A percentile compares a stretch with the other conserved stretches of the same genome.
These are phyloP conservation scores for Platycheirus rosarum DNA, from an alignment of 2,888 invertebrate species.

Conservation along the genomic window DNA sequence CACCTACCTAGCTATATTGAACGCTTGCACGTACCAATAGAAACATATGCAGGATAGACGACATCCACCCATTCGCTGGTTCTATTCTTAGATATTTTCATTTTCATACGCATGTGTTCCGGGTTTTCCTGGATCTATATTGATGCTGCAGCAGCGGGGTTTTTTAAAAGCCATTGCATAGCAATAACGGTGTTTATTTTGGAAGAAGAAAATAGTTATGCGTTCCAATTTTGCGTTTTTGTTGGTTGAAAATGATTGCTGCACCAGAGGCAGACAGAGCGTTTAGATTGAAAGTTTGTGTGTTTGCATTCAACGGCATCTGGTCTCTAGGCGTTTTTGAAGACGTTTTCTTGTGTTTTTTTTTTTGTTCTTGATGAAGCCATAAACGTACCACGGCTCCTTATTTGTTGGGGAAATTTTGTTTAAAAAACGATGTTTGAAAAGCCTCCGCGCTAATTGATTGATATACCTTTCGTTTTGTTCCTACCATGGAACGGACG, in stretches of 20 bases:
- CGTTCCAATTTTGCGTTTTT: conserved; percentile 41
- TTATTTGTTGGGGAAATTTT: not conserved
- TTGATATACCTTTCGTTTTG: conserved; percentile 42
- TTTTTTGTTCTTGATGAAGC: not conserved
- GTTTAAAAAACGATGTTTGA: conserved; percentile 39
- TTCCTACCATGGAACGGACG: not conserved
- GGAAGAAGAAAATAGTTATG: conserved; percentile 49
- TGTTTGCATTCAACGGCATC: conserved; percentile 26
- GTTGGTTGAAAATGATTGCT: conserved; percentile 10
- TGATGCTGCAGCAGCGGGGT: conserved; percentile 9
- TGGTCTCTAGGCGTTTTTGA: conserved; percentile 27
- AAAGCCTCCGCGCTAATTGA: conserved; percentile 67
- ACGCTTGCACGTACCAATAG: not conserved
- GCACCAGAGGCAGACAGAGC: not conserved
- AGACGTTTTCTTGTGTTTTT: not conserved
- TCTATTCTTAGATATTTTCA: conserved; percentile 7
- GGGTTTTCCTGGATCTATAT: conserved; percentile 24
- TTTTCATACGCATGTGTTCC: conserved; percentile 35
- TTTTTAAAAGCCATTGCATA: conserved; percentile 22
- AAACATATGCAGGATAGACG: not conserved
- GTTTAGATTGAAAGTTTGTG: conserved; percentile 36
- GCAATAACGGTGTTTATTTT: conserved; percentile 46
- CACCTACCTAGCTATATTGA: conserved; percentile 3
- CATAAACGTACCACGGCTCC: not conserved
- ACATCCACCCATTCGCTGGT: not conserved